phyloP scores from a whole-genome alignment of 2,888 invertebrate species.

The Cosmia trapezina region DNA sequence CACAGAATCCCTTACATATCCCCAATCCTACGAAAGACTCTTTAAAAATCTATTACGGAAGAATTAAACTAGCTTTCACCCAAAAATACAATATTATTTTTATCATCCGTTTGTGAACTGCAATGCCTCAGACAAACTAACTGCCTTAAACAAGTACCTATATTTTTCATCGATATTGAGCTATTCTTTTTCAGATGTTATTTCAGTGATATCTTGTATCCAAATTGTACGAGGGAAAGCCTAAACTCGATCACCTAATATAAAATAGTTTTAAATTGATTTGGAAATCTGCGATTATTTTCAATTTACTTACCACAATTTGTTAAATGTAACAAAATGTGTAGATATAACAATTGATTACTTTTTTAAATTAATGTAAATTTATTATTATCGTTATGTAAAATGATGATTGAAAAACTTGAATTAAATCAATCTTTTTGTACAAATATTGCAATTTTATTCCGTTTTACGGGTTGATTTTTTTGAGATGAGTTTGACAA shows the following conservation, averaged over 20 bases:
- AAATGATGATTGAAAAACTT: conserved; percentile 33
- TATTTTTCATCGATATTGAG: not conserved
- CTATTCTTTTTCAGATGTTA: conserved; percentile 6
- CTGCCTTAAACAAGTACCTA: not conserved
- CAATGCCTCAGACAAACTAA: not conserved
- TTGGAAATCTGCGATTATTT: conserved; percentile 9
- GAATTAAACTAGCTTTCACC: not conserved
- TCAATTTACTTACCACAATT: conserved; percentile 13
- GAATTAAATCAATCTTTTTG: conserved; percentile 45
- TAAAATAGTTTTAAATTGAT: conserved; percentile 11
- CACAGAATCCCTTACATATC: not conserved
- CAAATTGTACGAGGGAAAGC: not conserved
- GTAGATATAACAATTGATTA: conserved; percentile 1
- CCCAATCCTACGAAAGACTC: not conserved
- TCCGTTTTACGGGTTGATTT: conserved; percentile 27
- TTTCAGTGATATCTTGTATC: conserved; percentile 16
- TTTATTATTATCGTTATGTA: conserved; percentile 24
- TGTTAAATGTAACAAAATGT: conserved; percentile 8
- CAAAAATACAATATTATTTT: conserved; percentile 12
- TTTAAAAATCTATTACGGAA: not conserved
- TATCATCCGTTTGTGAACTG: not conserved
- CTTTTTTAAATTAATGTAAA: conserved; percentile 32
- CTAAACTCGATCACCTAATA: not conserved
- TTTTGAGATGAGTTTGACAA: not conserved
- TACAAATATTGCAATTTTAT: conserved; percentile 38